Base-by-base conservation (phyloP, 2,888 invertebrate genomes). In the Agriopis marginaria region DNA sequence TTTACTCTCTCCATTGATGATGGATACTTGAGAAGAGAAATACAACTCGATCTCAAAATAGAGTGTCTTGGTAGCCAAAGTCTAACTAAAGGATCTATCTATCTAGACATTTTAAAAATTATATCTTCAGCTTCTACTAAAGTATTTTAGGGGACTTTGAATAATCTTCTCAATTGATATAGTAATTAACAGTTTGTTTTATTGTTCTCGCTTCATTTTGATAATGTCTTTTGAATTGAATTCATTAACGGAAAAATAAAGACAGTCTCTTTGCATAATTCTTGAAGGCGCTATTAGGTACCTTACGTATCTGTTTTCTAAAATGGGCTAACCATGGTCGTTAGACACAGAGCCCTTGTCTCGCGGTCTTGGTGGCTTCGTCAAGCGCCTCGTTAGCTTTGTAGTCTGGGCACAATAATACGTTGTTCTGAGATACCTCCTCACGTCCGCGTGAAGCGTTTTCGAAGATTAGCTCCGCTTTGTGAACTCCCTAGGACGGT, bases 391-490 rank as follows among this genome's bases (percentile, higher is more conserved):
- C 75, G 74, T 75, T 75, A 77, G 71, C 78, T 79, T 79, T 80
- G 79, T 79, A 79, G 75, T 74, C 66, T 69, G 66, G 75, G 74
- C 75, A 86, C 82, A 88, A 85, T 84, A 86, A 84, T 72, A 76
- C 79, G 83, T 86, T 89, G 87, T 89, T 87, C 84, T 49, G 45
- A 56, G 42, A 66, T 42, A 66, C 17, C 50, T 63, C 50, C 63
- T 83, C 87, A 87, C 85, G 83, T 87, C 79, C 79, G 80, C 80
- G 76, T 84, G 84, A 86, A 86, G 83, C 80, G 83, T 82, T 84
- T 76, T 75, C 82, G 78, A 74, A 85, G 85, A 86, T 86, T 86
- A 86, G 82, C 73, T 73, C 70, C 84, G 81, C 82, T 84, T 81
- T 83, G 78, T 82, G 59, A 62, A 77, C 77, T 74, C 75, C 81